Evolutionary conservation across 2,797 vertebrate species (phyloP).

Genomic region (Acipenser ruthenus): DNA sequence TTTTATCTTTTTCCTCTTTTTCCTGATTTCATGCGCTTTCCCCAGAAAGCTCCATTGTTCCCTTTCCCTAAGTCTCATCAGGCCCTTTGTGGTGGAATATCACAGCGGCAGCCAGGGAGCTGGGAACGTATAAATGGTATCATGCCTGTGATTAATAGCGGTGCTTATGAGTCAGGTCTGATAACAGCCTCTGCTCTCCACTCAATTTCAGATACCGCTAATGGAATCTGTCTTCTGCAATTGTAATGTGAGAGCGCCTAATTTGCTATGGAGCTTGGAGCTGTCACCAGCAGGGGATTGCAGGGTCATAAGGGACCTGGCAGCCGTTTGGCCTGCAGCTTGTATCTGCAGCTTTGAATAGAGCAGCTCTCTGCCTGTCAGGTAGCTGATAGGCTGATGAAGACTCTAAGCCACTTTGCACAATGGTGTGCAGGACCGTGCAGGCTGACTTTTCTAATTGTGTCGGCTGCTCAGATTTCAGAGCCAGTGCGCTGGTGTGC

Average conservation of each 20-base stretch:
- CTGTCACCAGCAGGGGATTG: slow-evolving; percentile 87
- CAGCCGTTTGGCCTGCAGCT: slow-evolving; percentile 79
- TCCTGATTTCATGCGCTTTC: slow-evolving; percentile 80
- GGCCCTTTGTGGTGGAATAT: slow-evolving; percentile 79
- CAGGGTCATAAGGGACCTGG: slow-evolving; percentile 76
- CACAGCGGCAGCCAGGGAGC: slow-evolving; percentile 76
- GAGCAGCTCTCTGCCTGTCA: slow-evolving; percentile 87
- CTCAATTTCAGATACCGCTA: slow-evolving; percentile 98
- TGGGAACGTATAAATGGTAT: slow-evolving; percentile 81
- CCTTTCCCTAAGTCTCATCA: slow-evolving; percentile 74
- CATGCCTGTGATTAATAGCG: slow-evolving; percentile 77
- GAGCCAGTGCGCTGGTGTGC: slow-evolving; percentile 71
- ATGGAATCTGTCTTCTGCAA: slow-evolving; percentile 98
- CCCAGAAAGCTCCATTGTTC: slow-evolving; percentile 78
- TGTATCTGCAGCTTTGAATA: slow-evolving; percentile 79
- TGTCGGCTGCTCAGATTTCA: slow-evolving; percentile 96
- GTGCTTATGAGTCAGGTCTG: slow-evolving; percentile 82
- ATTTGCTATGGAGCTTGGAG: slow-evolving; percentile 98
- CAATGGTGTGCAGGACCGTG: slow-evolving; percentile 95
- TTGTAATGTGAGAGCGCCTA: slow-evolving; percentile 97
- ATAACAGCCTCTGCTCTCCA: slow-evolving; percentile 87
- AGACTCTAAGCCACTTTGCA: slow-evolving; percentile 75
- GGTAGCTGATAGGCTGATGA: slow-evolving; percentile 67
- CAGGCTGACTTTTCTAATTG: slow-evolving; percentile 97
- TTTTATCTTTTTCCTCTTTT: slow-evolving; percentile 28